Conservation (phyloP, 92 coral and sea anemone genomes). For the Hydrozoanthus gracilis region DNA sequence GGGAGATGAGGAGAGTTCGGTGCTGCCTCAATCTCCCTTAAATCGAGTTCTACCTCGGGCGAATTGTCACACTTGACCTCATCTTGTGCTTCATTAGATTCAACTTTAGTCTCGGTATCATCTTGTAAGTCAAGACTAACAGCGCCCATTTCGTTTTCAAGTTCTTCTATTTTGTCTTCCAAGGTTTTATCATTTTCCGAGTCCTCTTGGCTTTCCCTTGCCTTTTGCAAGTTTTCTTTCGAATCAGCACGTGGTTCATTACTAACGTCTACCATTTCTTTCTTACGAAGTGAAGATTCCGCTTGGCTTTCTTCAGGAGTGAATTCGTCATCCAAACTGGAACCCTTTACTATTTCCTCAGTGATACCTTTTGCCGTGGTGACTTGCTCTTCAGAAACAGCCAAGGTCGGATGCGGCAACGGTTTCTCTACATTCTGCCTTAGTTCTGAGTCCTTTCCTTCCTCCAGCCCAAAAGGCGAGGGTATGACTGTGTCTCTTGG, state of each 20-base stretch:
- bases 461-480: slow-evolving; percentile 58
- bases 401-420: not conserved
- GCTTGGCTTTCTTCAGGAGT: not conserved
- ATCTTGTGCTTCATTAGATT: not conserved
- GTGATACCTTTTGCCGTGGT: not conserved
- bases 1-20: slow-evolving; percentile 68
- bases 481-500: slow-evolving; percentile 19
- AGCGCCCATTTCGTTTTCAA: not conserved
- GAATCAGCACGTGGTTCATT: not conserved
- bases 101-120: not conserved
- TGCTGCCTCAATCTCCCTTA: not conserved
- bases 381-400: not conserved
- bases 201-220: not conserved
- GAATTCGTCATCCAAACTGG: not conserved
- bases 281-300: not conserved
- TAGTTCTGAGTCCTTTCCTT: slow-evolving; percentile 16
- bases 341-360: not conserved
- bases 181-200: not conserved
- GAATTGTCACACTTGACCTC: not conserved
- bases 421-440: not conserved
- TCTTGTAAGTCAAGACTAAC: not conserved
- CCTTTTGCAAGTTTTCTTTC: not conserved
- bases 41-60: not conserved
- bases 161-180: not conserved
- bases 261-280: not conserved